phyloP scores from a whole-genome alignment of 2,113 vertebrate species.

The Hyla sarda region DNA sequence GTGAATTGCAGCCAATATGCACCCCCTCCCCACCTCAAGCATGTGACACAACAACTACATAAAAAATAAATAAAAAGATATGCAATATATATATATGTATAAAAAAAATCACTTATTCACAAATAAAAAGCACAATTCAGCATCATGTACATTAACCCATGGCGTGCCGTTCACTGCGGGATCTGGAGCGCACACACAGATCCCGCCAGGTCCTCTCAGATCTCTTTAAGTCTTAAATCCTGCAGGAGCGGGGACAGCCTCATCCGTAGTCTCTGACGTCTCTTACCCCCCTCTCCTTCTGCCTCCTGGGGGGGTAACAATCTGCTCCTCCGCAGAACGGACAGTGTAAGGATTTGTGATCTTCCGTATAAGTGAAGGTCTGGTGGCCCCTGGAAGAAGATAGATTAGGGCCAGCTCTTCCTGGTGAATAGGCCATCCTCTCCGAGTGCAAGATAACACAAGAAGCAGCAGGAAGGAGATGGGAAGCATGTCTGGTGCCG shows the following conservation, averaged over 20 bases:
- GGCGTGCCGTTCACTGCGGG: slow-evolving; percentile 14
- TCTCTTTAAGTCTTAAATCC: background rate
- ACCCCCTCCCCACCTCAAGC: background rate
- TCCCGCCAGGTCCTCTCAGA: background rate
- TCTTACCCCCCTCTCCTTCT: slow-evolving; percentile 13
- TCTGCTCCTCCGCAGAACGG: background rate
- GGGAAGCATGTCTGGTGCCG: slow-evolving; percentile 1
- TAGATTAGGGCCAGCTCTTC: background rate
- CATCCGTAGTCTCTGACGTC: background rate
- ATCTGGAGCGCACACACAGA: background rate
- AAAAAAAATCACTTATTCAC: slow-evolving; percentile 68
- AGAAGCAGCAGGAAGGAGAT: slow-evolving; percentile 30
- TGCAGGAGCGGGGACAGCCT: slow-evolving; percentile 10
- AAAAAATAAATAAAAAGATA: slow-evolving; percentile 76
- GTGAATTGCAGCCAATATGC: slow-evolving; percentile 12
- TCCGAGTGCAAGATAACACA: slow-evolving; percentile 39
- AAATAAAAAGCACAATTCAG: slow-evolving; percentile 69
- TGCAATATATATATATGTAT: slow-evolving; percentile 66
- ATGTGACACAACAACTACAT: slow-evolving; percentile 70
- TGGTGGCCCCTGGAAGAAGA: background rate
- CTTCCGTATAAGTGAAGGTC: background rate
- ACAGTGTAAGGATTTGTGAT: background rate
- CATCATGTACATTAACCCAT: slow-evolving; percentile 61
- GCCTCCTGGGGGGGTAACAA: background rate
- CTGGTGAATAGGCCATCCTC: slow-evolving; percentile 30